Evolutionary conservation across 1,140 invertebrate genomes (phyloP).

Genomic region (Drosophila biarmipes): DNA sequence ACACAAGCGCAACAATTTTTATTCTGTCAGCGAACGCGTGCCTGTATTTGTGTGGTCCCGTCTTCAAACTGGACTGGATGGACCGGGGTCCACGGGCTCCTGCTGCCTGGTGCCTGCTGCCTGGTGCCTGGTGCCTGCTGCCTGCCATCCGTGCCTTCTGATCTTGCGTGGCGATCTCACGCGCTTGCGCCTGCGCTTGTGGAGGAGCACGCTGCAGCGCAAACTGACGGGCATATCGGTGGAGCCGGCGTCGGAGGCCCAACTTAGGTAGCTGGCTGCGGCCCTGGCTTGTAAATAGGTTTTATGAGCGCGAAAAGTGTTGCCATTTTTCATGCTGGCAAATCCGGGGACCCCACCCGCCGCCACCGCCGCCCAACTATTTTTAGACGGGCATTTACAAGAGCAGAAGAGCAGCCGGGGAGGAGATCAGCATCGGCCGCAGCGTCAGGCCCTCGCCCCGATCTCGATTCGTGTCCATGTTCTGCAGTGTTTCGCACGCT

Average conservation of each 20-base stretch:
- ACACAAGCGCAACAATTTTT: slow-evolving; percentile 85
- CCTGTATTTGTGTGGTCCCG: slow-evolving; percentile 84
- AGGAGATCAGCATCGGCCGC: slow-evolving; percentile 32
- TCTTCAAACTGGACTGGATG: slow-evolving; percentile 69
- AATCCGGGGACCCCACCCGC: slow-evolving; percentile 17
- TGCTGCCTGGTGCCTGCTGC: slow-evolving; percentile 3
- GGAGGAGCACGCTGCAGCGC: slow-evolving; percentile 38
- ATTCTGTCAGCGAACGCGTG: slow-evolving; percentile 85
- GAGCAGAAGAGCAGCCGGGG: slow-evolving; percentile 56
- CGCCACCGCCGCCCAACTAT: slow-evolving; percentile 52
- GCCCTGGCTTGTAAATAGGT: slow-evolving; percentile 67
- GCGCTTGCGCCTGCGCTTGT: slow-evolving; percentile 71
- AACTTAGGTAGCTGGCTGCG: slow-evolving; percentile 25
- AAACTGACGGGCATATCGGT: slow-evolving; percentile 66
- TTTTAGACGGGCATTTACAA: slow-evolving; percentile 71
- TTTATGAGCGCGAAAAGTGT: slow-evolving; percentile 83
- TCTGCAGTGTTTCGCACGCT: slow-evolving; percentile 78
- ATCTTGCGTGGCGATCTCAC: slow-evolving; percentile 82
- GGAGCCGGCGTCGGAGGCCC: not conserved
- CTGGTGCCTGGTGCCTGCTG: slow-evolving; percentile 6
- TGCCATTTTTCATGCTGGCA: slow-evolving; percentile 77
- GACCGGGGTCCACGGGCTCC: slow-evolving; percentile 27
- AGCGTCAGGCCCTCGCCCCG: slow-evolving; percentile 49
- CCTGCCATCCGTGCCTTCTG: slow-evolving; percentile 37
- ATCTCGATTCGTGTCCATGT: slow-evolving; percentile 74